Base-by-base conservation (phyloP, 1,140 invertebrate species). In the Micrasema longulum region DNA sequence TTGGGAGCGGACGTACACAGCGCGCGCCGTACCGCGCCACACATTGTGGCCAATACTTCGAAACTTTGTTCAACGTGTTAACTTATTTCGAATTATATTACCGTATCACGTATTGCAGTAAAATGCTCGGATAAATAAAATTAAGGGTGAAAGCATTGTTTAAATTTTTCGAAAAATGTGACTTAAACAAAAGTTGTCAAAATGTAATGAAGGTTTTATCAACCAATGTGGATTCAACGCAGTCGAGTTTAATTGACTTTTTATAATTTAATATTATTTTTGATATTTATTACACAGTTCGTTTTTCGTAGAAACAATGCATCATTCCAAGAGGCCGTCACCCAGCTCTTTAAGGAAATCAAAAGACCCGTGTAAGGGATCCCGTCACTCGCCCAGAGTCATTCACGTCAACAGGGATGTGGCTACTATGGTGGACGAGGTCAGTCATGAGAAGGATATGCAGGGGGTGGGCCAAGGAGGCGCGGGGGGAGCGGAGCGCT, bases 351-450 rank as follows among this genome's bases (percentile, higher is more conserved):
- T 65, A 2, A 75, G 69, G 47, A 72, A 47, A 48, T 36, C 53
- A 3, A 75, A 55, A 41, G 69, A 75, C 23, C 57, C 16, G n/a
- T 81, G 81, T 55, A 83, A 81, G 53, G 74, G 79, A 18, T 77
- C 80, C 10, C 78, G 81, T 47, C 79, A 82, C 31, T 81, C 82
- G 55, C 84, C 84, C 20, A 81, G 82, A 23, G 82, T 85, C 35
- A 85, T 85, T 66, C 80, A 81, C 53, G 84, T 85, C 7, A 85
- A 85, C 65, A 79, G 84, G 1, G 84, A 85, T 76, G 84, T 81
- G 1, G 78, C 84, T 45, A 85, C 84, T 10, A 85, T 85, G 83
- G 84, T 85, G 75, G 83, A 85, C 20, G 76, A 57, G 70, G 72
- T 23, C 69, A 76, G 12, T 66, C 71, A 64, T 62, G 48, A 71